Conservation (phyloP, 2,797 vertebrate species). For the Percopsis omiscomaycus region DNA sequence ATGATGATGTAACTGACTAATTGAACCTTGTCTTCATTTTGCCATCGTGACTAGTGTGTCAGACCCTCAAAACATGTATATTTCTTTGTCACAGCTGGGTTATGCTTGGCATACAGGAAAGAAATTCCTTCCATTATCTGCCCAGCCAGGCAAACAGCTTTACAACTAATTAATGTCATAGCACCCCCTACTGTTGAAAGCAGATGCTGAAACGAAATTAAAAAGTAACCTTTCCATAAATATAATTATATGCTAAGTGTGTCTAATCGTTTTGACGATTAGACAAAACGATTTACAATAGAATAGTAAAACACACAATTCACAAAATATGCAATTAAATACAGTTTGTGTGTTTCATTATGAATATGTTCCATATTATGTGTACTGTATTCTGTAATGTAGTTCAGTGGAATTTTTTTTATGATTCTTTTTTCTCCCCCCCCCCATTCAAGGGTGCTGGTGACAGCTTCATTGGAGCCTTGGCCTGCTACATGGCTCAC, state of each 20-base stretch:
- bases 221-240: background rate
- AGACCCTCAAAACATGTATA: constrained; percentile 18
- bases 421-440: constrained; percentile 22
- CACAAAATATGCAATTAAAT: no score
- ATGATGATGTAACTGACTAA: constrained; percentile 3
- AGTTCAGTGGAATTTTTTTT: background rate
- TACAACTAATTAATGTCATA: constrained; percentile 60
- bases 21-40: background rate
- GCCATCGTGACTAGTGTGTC: background rate
- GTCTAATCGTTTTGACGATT: background rate
- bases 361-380: background rate
- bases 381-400: background rate
- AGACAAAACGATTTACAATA: background rate
- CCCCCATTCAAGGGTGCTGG: constrained; percentile 86
- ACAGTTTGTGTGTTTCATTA: background rate
- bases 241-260: background rate
- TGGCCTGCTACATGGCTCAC: constrained; percentile 91
- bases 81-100: constrained; percentile 26
- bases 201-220: background rate
- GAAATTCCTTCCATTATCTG: constrained; percentile 6
- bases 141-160: background rate
- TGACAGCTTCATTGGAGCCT: constrained; percentile 93
- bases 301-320: background rate
- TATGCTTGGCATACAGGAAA: background rate
- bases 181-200: constrained; percentile 73